A percentile compares a stretch with the other conserved stretches of the same genome.
Conservation (phyloP, 2,888 invertebrate genomes). For the Eledona agricola region DNA sequence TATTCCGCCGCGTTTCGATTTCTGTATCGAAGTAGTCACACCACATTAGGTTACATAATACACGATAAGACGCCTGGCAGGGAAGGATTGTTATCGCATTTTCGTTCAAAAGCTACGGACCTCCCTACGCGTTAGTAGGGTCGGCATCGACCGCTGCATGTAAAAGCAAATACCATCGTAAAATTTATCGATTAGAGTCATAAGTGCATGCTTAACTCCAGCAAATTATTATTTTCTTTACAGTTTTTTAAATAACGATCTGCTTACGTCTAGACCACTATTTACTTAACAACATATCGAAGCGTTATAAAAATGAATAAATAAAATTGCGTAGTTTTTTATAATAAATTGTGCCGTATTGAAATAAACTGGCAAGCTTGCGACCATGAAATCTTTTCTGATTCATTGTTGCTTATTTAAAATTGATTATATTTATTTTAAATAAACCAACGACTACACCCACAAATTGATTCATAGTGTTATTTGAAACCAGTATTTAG, state of each 20-base stretch:
- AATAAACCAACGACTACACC: too few species aligned
- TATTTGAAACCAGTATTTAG: too few species aligned
- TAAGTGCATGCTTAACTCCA: conserved; percentile 54
- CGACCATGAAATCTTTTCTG: too few species aligned
- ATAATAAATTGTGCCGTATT: conserved; percentile 23
- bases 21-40: conserved; percentile 50
- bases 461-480: too few species aligned
- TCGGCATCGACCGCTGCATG: conserved; percentile 56
- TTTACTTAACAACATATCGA: conserved; percentile 17
- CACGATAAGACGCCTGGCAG: conserved; percentile 56
- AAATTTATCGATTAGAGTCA: conserved; percentile 59
- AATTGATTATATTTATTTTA: too few species aligned
- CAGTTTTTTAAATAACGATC: conserved; percentile 42
- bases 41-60: conserved; percentile 57
- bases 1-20: conserved; percentile 31
- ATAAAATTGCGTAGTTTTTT: conserved; percentile 25
- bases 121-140: conserved; percentile 40
- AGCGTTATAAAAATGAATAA: conserved; percentile 24
- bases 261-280: conserved; percentile 23
- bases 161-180: conserved; percentile 57
- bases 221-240: conserved; percentile 41
- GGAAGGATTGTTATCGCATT: conserved; percentile 57
- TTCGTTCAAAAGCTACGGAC: conserved; percentile 55
- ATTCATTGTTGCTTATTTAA: too few species aligned
- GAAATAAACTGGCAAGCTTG: too few species aligned